A percentile compares a stretch with the other conserved stretches of the same genome.
Evolutionary conservation across 1,140 invertebrate species (phyloP).

Genomic region (Octopus sinensis): DNA sequence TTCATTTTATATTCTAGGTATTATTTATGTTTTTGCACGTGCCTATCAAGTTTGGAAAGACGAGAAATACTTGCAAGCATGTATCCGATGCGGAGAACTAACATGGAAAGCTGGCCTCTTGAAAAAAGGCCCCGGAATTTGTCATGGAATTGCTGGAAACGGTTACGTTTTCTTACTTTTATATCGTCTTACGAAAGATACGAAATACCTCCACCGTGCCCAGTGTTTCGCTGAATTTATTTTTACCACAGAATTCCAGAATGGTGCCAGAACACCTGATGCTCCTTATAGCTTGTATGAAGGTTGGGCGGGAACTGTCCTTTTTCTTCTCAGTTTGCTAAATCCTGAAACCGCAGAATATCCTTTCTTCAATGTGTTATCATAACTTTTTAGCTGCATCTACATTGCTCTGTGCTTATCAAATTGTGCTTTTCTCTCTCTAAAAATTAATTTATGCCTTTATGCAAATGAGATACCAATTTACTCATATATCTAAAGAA

Average conservation of each 20-base stretch:
- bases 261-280: conserved; percentile 73
- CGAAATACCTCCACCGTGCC: conserved; percentile 72
- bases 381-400: conserved; percentile 8
- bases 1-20: conserved; percentile 58
- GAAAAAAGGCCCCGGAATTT: conserved; percentile 73
- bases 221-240: conserved; percentile 76
- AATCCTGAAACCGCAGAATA: conserved; percentile 74
- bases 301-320: conserved; percentile 80
- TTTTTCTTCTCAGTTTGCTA: conserved; percentile 75
- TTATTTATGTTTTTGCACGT: conserved; percentile 77
- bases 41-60: conserved; percentile 75
- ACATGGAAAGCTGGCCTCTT: conserved; percentile 78
- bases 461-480: too few species aligned
- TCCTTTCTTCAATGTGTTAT: conserved; percentile 79
- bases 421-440: too few species aligned
- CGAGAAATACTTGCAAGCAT: conserved; percentile 70
- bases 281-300: conserved; percentile 80
- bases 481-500: too few species aligned
- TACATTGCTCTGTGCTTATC: too few species aligned
- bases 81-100: conserved; percentile 69
- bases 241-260: conserved; percentile 65
- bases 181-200: conserved; percentile 72
- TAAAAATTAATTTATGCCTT: too few species aligned
- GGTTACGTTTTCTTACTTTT: conserved; percentile 80
- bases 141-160: conserved; percentile 82